phyloP scores from a whole-genome alignment of 2,113 vertebrate species.

The Cichladusa arquata region DNA sequence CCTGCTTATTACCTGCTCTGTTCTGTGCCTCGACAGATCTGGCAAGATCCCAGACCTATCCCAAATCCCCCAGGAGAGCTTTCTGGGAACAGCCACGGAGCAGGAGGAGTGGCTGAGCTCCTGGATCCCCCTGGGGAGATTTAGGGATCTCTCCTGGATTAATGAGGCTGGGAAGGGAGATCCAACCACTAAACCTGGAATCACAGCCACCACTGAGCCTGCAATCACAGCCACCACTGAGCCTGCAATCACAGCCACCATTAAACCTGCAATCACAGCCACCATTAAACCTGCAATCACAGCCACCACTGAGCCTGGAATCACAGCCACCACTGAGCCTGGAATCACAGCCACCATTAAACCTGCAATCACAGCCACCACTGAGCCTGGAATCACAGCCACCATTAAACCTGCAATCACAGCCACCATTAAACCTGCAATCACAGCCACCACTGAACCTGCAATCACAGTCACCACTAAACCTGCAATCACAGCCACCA shows the following conservation, averaged over 20 bases:
- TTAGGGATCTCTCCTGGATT: not conserved
- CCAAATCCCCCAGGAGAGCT: not conserved
- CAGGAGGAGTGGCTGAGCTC: not conserved
- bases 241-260: no score
- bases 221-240: no score
- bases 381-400: no score
- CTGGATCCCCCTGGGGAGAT: not conserved
- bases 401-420: not conserved
- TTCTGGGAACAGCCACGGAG: not conserved
- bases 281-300: not conserved
- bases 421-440: no score
- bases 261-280: no score
- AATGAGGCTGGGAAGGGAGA: rapidly evolving
- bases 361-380: not conserved
- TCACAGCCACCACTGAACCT: no score
- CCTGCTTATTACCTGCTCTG: not conserved
- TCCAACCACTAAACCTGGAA: no score
- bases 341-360: no score
- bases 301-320: no score
- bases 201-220: not conserved
- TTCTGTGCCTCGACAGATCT: rapidly evolving
- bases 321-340: no score
- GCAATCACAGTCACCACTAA: no score
- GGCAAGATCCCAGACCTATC: not conserved
- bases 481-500: no score